Base-by-base conservation (phyloP, 1,140 invertebrate genomes). In the Lepidotrigona ventralis region DNA sequence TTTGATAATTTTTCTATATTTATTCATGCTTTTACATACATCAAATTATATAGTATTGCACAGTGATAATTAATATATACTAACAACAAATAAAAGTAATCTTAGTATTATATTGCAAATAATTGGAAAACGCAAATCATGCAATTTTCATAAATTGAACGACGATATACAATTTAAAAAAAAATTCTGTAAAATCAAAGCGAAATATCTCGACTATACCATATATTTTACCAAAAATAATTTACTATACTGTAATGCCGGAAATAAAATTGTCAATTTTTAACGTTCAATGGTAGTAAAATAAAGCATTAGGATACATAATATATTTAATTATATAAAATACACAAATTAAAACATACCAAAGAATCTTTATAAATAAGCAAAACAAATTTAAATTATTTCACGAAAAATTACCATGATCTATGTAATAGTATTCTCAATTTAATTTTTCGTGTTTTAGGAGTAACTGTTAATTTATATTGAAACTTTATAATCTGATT, bases 311-410 rank as follows among this genome's bases (percentile, higher is more conserved):
- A 73, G n/a, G 6, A 29, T 73, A 54, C 51, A 51, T 54, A 54
- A 73, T 56, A 73, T 26, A 73, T 54, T 26, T 54, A 56, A 73
- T 54, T 54, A 73, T 29, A 73, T 69, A 69, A 69, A 69, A 39
- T 69, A 69, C 68, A 69, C 29, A 39, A 69, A 73, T 54, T n/a
- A 29, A 54, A 19, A 29, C 26, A 54, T 54, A 54, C 53, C 71
- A 73, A 54, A 73, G 51, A 56, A 73, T 56, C 19, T 56, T 73
- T 56, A 29, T 11, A 56, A 51, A n/a, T n/a, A 14, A 66, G 29
- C 19, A 46, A 46, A 69, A 51, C 0, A 70, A 70, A 70, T 51
- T n/a, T 70, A 39, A 12, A 70, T n/a, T 70, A 21, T 46, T 5
- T 6, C 51, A 23, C n/a, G 68, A 51, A 15, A 68, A n/a, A 70